Evolutionary conservation across 2,113 vertebrate genomes (phyloP).

Genomic region (Pipra filicauda): DNA sequence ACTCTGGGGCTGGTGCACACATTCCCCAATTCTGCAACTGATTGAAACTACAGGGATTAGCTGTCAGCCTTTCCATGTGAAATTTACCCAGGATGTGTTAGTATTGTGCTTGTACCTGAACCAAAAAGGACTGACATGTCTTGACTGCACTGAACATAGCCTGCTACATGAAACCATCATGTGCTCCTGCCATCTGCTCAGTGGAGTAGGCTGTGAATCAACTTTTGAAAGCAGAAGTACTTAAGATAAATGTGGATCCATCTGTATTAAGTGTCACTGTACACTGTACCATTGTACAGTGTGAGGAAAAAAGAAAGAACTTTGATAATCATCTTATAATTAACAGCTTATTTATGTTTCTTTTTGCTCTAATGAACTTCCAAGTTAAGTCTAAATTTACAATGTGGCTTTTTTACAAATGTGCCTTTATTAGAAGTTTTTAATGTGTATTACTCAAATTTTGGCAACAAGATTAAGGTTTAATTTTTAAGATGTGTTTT

Average conservation of each 20-base stretch:
- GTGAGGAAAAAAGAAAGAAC: neutral
- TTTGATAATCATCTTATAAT: neutral
- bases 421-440: neutral
- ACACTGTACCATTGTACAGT: neutral
- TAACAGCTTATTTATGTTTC: neutral
- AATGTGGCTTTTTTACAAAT: neutral
- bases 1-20: neutral
- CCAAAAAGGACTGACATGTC: neutral
- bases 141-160: neutral
- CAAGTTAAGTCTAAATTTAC: neutral
- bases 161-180: neutral
- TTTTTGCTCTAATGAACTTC: neutral
- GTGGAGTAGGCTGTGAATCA: slow-evolving; percentile 13
- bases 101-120: neutral
- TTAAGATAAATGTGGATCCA: neutral
- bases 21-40: neutral
- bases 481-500: slow-evolving; percentile 20
- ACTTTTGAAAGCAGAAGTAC: slow-evolving; percentile 13
- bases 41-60: neutral
- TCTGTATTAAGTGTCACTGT: neutral
- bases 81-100: neutral
- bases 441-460: neutral
- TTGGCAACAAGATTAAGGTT: neutral
- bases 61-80: neutral
- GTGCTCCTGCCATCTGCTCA: neutral